Evolutionary conservation across 2,113 vertebrate species (phyloP).

Genomic region (Chlamydotis undulata): DNA sequence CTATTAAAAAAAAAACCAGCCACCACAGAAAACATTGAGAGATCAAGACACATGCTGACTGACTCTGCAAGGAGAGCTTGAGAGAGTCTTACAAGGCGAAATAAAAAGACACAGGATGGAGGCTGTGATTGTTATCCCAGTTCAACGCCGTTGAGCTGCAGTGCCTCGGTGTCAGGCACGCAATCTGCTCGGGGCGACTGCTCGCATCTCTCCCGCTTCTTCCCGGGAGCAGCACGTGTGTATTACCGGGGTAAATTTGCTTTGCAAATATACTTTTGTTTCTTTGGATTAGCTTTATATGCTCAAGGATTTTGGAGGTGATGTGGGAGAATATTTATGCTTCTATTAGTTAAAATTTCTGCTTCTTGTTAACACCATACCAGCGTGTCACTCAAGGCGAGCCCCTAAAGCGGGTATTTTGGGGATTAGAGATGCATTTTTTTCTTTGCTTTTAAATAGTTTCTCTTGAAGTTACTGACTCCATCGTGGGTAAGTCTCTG

Average conservation of each 20-base stretch:
- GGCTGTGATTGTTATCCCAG: not conserved
- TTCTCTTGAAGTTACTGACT: not conserved
- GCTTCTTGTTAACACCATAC: not conserved
- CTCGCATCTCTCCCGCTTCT: not conserved
- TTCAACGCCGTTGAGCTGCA: not conserved
- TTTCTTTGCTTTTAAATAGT: not conserved
- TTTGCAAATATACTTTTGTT: slow-evolving; percentile 2
- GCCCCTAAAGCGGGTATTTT: not conserved
- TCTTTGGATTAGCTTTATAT: slow-evolving; percentile 30
- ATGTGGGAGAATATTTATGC: slow-evolving; percentile 5
- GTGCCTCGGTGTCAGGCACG: not conserved
- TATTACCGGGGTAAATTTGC: not conserved
- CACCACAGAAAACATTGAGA: not conserved
- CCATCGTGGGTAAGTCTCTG: not conserved
- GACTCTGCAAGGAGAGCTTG: not conserved
- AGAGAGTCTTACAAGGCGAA: not conserved
- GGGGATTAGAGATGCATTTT: not conserved
- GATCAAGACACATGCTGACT: not conserved
- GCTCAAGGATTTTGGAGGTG: slow-evolving; percentile 3
- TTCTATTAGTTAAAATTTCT: not conserved
- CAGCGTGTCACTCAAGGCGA: not conserved
- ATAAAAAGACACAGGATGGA: not conserved
- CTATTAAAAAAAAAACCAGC: not conserved
- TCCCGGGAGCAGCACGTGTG: not conserved
- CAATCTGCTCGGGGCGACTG: not conserved